Conservation (phyloP, 2,113 vertebrate species). For the Trachemys scripta region DNA sequence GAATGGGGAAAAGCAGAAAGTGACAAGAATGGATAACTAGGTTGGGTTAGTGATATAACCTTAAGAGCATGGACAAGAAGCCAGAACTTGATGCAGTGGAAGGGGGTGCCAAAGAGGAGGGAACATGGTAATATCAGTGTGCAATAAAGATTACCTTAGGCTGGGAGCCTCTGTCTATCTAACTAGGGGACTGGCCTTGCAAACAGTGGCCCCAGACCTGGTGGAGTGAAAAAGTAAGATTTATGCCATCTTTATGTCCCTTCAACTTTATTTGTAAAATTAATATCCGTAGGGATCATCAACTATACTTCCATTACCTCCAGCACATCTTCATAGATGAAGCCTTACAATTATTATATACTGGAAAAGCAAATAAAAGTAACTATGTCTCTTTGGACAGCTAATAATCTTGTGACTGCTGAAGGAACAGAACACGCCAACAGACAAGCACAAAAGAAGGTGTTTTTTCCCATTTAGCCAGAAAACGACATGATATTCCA, state of each 20-base stretch:
- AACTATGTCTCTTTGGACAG: background rate
- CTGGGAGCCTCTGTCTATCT: background rate
- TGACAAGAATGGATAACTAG: background rate
- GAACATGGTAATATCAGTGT: background rate
- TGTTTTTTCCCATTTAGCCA: background rate
- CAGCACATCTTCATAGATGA: background rate
- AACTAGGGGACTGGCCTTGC: background rate
- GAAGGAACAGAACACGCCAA: constrained; percentile 2
- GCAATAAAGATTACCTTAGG: rapidly evolving
- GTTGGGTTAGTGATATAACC: background rate
- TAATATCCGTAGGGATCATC: background rate
- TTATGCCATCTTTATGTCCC: background rate
- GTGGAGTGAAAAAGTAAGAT: background rate
- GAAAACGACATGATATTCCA: background rate
- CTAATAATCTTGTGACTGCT: background rate
- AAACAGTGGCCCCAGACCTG: background rate
- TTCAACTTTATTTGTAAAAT: background rate
- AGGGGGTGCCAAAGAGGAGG: background rate
- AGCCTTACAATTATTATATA: background rate
- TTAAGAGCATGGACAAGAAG: background rate
- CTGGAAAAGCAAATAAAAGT: background rate
- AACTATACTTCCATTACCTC: background rate
- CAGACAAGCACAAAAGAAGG: background rate
- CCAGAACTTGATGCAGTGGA: background rate
- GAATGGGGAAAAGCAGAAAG: background rate